Evolutionary conservation across 2,888 invertebrate genomes (phyloP), one percentile per base, ranked within the genome.

Genomic region (Allolobophora icterica): DNA sequence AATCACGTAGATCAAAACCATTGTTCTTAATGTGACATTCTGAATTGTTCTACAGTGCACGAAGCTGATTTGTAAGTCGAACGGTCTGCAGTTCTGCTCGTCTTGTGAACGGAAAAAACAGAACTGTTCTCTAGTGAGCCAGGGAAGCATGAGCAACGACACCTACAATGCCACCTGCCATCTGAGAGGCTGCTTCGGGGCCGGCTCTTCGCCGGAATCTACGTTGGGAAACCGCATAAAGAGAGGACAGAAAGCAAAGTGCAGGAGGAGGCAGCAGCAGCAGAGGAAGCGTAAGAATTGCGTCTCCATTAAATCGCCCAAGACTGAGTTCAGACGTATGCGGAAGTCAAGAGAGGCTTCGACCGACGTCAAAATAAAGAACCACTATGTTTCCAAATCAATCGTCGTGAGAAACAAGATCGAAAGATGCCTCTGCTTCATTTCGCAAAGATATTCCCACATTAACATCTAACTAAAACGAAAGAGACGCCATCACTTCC

Each of bases 21-120:
- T 52, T 71, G 71, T 71, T 71, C 71, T 71, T 71, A 71, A 71
- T 71, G 30, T 71, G 71, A n/a, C n/a, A n/a, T n/a, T 71, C 71
- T n/a, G 30, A 71, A 71, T n/a, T 71, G 71, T 71, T 71, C 71
- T 8, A 11, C n/a, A 71, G 71, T 71, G 71, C 13, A 30, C 5
- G n/a, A 5, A 71, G 71, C 71, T 71, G 71, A 71, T 71, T 11
- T 71, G 71, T 71, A 71, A 71, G 71, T 71, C 71, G n/a, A 0
- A 71, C 0, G 13, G 71, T 71, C 71, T 71, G 71, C 8, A n/a
- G 71, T 71, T 71, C 71, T 71, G 71, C 71, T 71, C 71, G 17
- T n/a, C 30, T 8, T 71, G 71, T 71, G 71, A 71, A 1, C n/a
- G n/a, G n/a, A n/a, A n/a, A n/a, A n/a, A n/a, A n/a, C 6, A 11